Conservation (phyloP, 2,888 invertebrate species). For the Mimachlamys varia region DNA sequence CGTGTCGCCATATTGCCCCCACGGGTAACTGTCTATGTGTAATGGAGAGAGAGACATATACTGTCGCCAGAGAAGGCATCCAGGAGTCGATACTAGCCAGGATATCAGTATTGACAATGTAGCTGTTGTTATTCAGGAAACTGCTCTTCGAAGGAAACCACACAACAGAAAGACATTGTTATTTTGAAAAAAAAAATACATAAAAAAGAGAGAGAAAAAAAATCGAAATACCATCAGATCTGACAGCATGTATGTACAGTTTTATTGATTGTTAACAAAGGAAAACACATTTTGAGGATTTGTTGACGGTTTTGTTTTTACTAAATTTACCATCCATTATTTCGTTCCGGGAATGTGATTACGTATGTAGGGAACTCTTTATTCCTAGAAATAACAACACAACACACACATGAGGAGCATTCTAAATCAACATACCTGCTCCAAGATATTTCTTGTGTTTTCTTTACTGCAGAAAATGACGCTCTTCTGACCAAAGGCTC, state of each 20-base stretch:
- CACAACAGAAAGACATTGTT: neutral
- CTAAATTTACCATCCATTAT: too few species aligned
- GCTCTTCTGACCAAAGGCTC: slow-evolving; percentile 71
- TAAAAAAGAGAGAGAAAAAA: neutral
- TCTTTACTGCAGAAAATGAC: slow-evolving; percentile 68
- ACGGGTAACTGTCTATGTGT: neutral
- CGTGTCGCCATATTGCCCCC: neutral
- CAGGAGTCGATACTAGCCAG: neutral
- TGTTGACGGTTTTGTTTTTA: too few species aligned
- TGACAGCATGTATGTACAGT: too few species aligned
- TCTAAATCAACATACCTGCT: slow-evolving; percentile 63
- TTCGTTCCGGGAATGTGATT: too few species aligned
- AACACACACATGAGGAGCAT: neutral
- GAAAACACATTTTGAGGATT: too few species aligned
- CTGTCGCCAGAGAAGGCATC: neutral
- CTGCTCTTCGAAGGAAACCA: neutral
- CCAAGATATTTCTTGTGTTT: slow-evolving; percentile 65
- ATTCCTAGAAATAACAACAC: neutral
- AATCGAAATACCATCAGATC: too few species aligned
- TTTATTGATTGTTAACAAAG: too few species aligned
- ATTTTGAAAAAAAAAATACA: too few species aligned
- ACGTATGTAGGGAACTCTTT: too few species aligned
- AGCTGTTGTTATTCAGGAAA: neutral
- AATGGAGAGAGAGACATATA: neutral
- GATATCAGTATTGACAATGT: neutral